Base-by-base conservation (phyloP, 2,888 invertebrate genomes). In the Heteromyza rotundicornis region DNA sequence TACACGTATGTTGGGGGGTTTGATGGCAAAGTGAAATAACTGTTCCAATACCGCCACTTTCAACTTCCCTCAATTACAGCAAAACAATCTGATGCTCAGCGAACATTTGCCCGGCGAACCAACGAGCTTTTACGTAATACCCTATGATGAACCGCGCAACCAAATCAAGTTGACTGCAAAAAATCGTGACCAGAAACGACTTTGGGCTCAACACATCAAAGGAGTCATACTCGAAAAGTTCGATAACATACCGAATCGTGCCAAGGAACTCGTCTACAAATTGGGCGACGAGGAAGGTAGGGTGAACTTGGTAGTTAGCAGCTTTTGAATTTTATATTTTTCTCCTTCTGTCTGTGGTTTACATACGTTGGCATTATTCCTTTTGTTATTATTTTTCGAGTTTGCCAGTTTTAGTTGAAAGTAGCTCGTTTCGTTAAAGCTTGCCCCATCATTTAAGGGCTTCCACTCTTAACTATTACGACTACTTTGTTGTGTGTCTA, bases 51-150 rank as follows among this genome's bases (percentile, higher is more conserved):
- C 32, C 12, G 1, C 2, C 44, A 40, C 35, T 17, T 16, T 8
- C 12, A 54, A 20, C 20, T 22, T 2, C 24, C n/a, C n/a, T 47
- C 51, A 14, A 23, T 58, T 51, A 55, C 84, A 98, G 97, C 96
- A 96, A 85, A 96, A 96, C 76, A 96, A 96, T 85, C 87, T 98
- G 86, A 98, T 98, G 96, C 84, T 98, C 65, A 95, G 97, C 72
- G 98, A 98, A 81, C 94, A 95, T 75, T 92, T 98, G 73, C 90
- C 94, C 58, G 95, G 95, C 19, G 96, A 97, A 74, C 94, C 96
- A 40, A 88, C 96, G 56, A 95, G 95, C 77, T 98, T 98, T 85
- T 96, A 97, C 85, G 94, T 97, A 72, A 92, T 98, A 77, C 96
- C 97, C 50, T 97, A 96, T 85, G 95, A 98, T 85, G 95, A 95